These are phyloP conservation scores for Papilio protenor DNA, from an alignment of 2,888 invertebrate genomes.

Conservation along the genomic window DNA sequence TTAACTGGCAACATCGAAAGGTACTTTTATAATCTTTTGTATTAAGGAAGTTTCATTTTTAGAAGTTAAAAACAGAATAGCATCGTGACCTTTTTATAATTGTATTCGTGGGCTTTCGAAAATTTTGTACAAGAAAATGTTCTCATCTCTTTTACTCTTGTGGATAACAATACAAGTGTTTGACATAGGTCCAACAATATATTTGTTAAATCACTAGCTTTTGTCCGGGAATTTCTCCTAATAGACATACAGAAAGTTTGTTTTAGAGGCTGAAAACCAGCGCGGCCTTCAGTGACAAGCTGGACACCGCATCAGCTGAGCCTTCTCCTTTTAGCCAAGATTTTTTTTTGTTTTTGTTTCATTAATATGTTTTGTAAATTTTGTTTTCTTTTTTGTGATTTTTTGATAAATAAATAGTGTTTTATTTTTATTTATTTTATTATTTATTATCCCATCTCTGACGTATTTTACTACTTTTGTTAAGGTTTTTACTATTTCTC, in stretches of 20 bases:
- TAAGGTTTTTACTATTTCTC: not conserved
- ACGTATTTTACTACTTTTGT: not conserved
- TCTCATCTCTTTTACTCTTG: not conserved
- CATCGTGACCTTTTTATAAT: not conserved
- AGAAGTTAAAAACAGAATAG: conserved; percentile 1
- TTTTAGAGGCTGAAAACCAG: no score
- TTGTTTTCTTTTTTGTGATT: no score
- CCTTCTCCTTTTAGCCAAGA: no score
- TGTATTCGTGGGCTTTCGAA: no score
- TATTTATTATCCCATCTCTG: not conserved
- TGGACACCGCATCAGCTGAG: no score
- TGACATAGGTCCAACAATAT: not conserved
- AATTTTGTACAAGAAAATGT: not conserved
- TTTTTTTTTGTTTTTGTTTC: no score
- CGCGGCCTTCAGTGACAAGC: no score
- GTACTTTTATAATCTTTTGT: not conserved
- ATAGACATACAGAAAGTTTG: not conserved
- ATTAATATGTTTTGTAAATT: no score
- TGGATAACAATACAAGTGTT: not conserved
- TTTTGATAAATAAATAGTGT: no score
- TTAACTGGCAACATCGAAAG: not conserved
- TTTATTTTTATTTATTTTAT: no score
- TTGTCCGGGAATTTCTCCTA: no score
- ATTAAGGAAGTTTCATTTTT: not conserved
- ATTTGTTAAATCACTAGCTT: no score